These are phyloP conservation scores for Meteorus colon DNA, from an alignment of 2,888 invertebrate species.

Conservation along the genomic window DNA sequence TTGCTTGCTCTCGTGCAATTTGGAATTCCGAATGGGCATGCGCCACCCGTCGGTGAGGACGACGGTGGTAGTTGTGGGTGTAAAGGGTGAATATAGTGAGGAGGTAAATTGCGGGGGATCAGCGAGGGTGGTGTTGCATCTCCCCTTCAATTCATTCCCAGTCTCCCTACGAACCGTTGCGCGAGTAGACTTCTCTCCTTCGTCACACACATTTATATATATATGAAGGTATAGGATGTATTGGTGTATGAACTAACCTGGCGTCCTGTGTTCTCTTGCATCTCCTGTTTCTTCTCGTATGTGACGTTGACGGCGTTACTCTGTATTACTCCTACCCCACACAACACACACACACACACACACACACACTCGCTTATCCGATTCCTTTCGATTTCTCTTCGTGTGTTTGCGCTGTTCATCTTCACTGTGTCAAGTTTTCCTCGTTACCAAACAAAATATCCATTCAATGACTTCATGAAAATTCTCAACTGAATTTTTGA, in stretches of 20 bases:
- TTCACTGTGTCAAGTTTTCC: background rate
- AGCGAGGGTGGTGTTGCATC: background rate
- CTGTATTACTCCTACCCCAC: background rate
- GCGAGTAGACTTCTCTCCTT: background rate
- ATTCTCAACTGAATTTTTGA: background rate
- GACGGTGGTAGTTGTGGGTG: conserved; percentile 20
- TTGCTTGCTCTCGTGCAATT: conserved; percentile 40
- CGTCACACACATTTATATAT: background rate
- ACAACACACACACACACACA: no score
- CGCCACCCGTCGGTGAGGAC: conserved; percentile 61
- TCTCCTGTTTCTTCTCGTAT: background rate
- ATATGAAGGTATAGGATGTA: background rate
- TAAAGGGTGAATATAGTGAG: conserved; percentile 42
- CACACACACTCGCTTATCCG: conserved; percentile 29
- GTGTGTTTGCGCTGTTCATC: background rate
- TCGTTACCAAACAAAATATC: conserved; percentile 36
- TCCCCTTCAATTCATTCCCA: conserved; percentile 14
- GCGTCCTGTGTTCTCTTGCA: background rate
- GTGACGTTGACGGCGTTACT: background rate
- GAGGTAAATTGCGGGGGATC: conserved; percentile 53
- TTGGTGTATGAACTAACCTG: no score
- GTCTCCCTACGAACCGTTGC: background rate
- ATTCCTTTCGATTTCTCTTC: conserved; percentile 47
- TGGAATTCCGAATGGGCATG: conserved; percentile 66
- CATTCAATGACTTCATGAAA: background rate